Evolutionary conservation across 2,113 vertebrate species (phyloP).

Genomic region (Gallinago undulata): DNA sequence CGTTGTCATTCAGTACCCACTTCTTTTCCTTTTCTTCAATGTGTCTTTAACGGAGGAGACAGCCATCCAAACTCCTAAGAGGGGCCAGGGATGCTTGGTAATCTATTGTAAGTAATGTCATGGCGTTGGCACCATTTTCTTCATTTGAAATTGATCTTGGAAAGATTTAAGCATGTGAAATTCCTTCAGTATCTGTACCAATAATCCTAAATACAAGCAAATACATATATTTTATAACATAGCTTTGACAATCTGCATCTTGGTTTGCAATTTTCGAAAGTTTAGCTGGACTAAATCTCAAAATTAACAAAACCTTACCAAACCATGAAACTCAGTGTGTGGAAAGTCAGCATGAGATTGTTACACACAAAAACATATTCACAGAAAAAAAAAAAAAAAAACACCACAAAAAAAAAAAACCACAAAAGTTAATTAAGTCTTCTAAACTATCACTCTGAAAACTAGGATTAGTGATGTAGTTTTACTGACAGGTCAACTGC

Average conservation of each 20-base stretch:
- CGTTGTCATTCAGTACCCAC: fast-evolving
- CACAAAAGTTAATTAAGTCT: neutral
- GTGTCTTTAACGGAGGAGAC: neutral
- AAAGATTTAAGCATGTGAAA: neutral
- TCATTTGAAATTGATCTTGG: neutral
- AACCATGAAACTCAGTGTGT: neutral
- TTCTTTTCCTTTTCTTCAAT: neutral
- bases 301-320: neutral
- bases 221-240: neutral
- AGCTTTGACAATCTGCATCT: neutral
- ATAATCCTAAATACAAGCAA: neutral
- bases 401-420: neutral
- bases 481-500: neutral
- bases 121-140: neutral
- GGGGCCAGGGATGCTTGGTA: neutral
- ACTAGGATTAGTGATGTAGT: neutral
- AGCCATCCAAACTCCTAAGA: neutral
- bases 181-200: neutral
- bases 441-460: neutral
- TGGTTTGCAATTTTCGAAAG: neutral
- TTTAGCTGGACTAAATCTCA: neutral
- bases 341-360: neutral
- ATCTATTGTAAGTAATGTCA: neutral
- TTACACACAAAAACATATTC: neutral
- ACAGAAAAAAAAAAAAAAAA: neutral